Percentiles rank a stretch among this genome's conserved stretches.
Conservation (phyloP, 2,888 invertebrate species). For the Dryococelus australis region DNA sequence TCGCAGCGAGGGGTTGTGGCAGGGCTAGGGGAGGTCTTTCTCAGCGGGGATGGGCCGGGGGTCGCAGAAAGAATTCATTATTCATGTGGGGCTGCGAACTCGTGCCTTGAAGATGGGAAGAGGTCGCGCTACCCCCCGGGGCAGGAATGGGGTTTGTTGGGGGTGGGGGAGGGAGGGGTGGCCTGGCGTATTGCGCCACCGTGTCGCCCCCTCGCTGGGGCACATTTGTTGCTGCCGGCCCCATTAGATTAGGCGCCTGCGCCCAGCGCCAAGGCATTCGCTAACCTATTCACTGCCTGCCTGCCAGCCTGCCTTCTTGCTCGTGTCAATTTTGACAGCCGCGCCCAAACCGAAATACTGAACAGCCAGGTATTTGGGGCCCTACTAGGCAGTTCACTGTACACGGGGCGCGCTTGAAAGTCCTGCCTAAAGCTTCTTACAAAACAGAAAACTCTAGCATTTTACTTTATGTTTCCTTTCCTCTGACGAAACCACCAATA, state of each 20-base stretch:
- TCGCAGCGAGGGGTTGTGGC: background rate
- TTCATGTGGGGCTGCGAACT: slow-evolving; percentile 26
- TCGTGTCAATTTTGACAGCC: background rate
- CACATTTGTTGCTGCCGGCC: slow-evolving; percentile 2
- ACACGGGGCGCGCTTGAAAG: too few relatives aligned
- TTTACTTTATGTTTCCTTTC: too few relatives aligned
- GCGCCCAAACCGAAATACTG: too few relatives aligned
- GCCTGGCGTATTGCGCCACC: background rate
- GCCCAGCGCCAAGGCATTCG: background rate
- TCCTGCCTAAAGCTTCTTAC: too few relatives aligned
- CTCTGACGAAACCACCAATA: too few relatives aligned
- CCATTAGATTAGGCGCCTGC: background rate
- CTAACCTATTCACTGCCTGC: background rate
- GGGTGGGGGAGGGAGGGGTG: background rate
- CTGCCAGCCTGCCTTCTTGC: background rate
- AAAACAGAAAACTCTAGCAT: too few relatives aligned
- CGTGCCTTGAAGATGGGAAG: slow-evolving; percentile 23
- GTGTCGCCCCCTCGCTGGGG: background rate
- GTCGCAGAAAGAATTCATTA: slow-evolving; percentile 24
- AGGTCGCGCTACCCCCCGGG: background rate
- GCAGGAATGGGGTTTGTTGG: too few relatives aligned
- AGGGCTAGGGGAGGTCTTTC: background rate
- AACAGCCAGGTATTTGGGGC: too few relatives aligned
- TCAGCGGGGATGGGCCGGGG: background rate
- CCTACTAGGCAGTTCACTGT: too few relatives aligned